phyloP scores from a whole-genome alignment of 1,140 invertebrate genomes.

The Neuroterus valhalla region DNA sequence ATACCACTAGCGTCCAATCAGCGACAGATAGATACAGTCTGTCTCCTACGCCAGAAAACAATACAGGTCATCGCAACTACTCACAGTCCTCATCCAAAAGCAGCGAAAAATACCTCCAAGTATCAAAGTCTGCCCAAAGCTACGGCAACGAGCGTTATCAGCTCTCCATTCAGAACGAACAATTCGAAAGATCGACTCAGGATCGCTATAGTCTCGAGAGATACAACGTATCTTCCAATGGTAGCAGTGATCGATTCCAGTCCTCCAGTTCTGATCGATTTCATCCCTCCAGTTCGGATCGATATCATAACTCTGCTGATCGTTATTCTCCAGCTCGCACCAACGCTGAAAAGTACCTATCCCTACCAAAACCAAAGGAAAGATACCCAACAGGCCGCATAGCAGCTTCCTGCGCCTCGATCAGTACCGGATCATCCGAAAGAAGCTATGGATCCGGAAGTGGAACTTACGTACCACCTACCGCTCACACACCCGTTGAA shows the following conservation, averaged over 20 bases:
- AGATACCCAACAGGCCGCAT: constrained; percentile 65
- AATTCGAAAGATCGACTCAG: constrained; percentile 51
- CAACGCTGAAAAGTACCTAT: constrained; percentile 68
- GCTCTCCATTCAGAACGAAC: constrained; percentile 48
- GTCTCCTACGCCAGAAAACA: constrained; percentile 56
- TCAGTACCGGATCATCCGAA: constrained; percentile 59
- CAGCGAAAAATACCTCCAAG: constrained; percentile 59
- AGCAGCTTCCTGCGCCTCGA: constrained; percentile 67
- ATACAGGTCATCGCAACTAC: constrained; percentile 46
- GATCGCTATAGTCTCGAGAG: constrained; percentile 61
- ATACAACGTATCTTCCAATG: constrained; percentile 40
- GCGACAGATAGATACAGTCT: constrained; percentile 53
- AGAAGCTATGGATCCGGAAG: constrained; percentile 58
- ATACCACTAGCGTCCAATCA: constrained; percentile 48
- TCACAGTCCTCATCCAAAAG: constrained; percentile 48
- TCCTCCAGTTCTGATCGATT: constrained; percentile 62
- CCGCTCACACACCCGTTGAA: constrained; percentile 82
- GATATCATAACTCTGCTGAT: constrained; percentile 60
- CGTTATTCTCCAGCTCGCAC: constrained; percentile 66
- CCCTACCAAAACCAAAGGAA: constrained; percentile 74
- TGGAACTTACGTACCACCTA: constrained; percentile 78
- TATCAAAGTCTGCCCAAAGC: constrained; percentile 57
- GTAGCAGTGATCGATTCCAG: constrained; percentile 55
- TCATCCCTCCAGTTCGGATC: constrained; percentile 57
- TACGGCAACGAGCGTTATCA: constrained; percentile 58